Conservation (phyloP, 1,140 invertebrate species). For the Drosophila gunungcola region DNA sequence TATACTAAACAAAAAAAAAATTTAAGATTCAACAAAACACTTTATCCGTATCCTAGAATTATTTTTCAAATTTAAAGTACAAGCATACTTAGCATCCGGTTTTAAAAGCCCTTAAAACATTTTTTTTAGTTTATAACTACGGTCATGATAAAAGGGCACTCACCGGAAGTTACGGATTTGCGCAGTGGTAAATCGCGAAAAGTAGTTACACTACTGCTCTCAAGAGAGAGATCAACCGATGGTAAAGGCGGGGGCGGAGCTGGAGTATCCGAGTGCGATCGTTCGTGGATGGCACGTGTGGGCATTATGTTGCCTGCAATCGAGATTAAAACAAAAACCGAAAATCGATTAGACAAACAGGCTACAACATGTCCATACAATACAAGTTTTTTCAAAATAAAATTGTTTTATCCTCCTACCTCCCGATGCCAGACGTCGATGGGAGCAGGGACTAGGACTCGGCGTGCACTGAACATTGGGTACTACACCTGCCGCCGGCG, state of each 20-base stretch:
- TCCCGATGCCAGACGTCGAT: slow-evolving; percentile 88
- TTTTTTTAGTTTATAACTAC: slow-evolving; percentile 37
- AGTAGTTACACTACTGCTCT: slow-evolving; percentile 97
- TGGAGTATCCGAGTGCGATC: slow-evolving; percentile 95
- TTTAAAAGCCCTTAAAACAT: slow-evolving; percentile 63
- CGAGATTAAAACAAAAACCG: background rate
- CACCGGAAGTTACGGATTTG: slow-evolving; percentile 94
- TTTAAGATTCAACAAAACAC: no score
- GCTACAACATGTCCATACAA: background rate
- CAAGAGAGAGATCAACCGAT: slow-evolving; percentile 95
- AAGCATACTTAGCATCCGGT: slow-evolving; percentile 7
- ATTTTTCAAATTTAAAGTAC: background rate
- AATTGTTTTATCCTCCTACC: slow-evolving; percentile 37
- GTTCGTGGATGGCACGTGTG: slow-evolving; percentile 89
- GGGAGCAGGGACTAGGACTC: slow-evolving; percentile 87
- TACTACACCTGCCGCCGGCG: slow-evolving; percentile 30
- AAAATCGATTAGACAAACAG: background rate
- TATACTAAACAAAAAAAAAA: no score
- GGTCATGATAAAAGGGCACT: slow-evolving; percentile 57
- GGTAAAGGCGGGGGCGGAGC: slow-evolving; percentile 89
- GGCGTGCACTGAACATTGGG: slow-evolving; percentile 65
- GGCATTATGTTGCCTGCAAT: slow-evolving; percentile 68
- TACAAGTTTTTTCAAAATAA: no score
- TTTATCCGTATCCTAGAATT: background rate
- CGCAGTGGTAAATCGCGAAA: slow-evolving; percentile 94